Percentiles rank a stretch among this genome's conserved stretches.
These are phyloP conservation scores for Rutilus rutilus DNA, from an alignment of 2,113 vertebrate species.

Conservation along the genomic window DNA sequence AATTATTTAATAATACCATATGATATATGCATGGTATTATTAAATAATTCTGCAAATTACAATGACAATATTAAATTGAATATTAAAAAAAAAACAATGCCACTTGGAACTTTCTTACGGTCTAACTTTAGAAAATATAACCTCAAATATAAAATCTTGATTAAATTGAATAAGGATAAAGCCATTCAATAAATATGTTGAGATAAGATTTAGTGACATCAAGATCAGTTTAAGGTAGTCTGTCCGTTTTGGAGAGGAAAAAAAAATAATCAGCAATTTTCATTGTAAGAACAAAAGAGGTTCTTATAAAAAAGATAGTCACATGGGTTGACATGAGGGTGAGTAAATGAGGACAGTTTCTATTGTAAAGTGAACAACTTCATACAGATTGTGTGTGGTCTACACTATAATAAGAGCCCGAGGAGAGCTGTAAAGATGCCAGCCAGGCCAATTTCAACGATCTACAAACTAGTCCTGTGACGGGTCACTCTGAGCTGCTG, in stretches of 20 bases:
- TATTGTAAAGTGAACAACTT: not conserved
- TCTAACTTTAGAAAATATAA: too few relatives aligned
- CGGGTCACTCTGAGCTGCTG: not conserved
- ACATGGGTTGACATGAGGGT: not conserved
- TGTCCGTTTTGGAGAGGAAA: rapidly evolving
- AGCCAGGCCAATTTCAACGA: not conserved
- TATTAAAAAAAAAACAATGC: too few relatives aligned
- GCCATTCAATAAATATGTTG: too few relatives aligned
- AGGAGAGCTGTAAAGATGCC: constrained; percentile 17
- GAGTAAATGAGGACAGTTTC: not conserved
- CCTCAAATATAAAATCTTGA: too few relatives aligned
- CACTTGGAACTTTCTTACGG: too few relatives aligned
- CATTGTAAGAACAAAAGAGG: not conserved
- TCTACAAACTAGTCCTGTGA: constrained; percentile 13
- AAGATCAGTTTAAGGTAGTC: too few relatives aligned
- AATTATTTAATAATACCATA: too few relatives aligned
- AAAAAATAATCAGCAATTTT: not conserved
- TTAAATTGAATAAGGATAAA: too few relatives aligned
- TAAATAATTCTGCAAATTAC: too few relatives aligned
- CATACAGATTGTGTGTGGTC: not conserved
- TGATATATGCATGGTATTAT: too few relatives aligned
- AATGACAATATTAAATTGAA: too few relatives aligned
- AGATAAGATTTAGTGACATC: too few relatives aligned
- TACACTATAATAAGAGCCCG: not conserved
- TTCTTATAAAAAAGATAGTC: not conserved